A percentile compares a stretch with the other conserved stretches of the same genome.
These are phyloP conservation scores for Paguma larvata DNA, from an alignment of 2,797 vertebrate species.

Conservation along the genomic window DNA sequence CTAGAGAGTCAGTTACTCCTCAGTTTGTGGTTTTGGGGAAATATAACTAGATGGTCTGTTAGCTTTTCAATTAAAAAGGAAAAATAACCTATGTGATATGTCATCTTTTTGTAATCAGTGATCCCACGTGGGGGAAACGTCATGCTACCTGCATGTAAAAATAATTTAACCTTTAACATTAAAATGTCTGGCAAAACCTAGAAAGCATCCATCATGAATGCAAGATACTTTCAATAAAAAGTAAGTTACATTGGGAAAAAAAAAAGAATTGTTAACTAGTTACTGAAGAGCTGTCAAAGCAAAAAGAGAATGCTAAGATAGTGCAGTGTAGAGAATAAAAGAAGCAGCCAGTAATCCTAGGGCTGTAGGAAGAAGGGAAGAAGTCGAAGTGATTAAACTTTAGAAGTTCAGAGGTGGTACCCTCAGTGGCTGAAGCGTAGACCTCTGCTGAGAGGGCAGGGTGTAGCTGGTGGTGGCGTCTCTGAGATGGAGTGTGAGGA, in stretches of 20 bases:
- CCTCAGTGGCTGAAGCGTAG: neutral
- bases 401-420: neutral
- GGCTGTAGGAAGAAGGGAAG: neutral
- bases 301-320: neutral
- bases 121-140: slow-evolving; percentile 47
- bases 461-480: neutral
- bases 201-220: slow-evolving; percentile 61
- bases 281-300: neutral
- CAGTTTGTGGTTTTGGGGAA: slow-evolving; percentile 52
- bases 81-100: slow-evolving; percentile 77
- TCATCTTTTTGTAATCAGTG: slow-evolving; percentile 76
- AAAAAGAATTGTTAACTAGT: neutral
- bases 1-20: slow-evolving; percentile 65
- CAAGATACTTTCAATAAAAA: slow-evolving; percentile 52
- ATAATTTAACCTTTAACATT: slow-evolving; percentile 65
- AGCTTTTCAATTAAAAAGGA: slow-evolving; percentile 77
- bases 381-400: neutral
- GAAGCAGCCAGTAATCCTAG: neutral
- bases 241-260: slow-evolving; percentile 69
- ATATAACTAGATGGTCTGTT: slow-evolving; percentile 71
- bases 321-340: neutral
- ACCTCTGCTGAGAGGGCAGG: neutral
- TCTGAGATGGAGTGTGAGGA: neutral
- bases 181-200: slow-evolving; percentile 63
- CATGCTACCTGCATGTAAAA: slow-evolving; percentile 80